phyloP scores from a whole-genome alignment of 53 echinoderm and acorn worm genomes.

The Patiria pectinifera region DNA sequence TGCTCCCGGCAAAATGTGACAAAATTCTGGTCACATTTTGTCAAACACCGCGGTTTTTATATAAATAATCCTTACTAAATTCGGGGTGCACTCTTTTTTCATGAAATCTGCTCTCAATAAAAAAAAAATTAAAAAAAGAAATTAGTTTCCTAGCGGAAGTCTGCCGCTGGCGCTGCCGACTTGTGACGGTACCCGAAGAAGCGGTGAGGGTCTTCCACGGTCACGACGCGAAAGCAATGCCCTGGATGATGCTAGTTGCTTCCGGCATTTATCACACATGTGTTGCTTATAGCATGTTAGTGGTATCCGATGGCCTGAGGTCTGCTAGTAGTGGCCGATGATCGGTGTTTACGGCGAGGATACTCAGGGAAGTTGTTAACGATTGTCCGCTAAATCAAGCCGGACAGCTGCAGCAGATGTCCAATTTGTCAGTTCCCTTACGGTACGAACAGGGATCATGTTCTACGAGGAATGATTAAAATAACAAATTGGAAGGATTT shows the following conservation, averaged over 20 bases:
- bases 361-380: background rate
- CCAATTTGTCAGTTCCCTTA: background rate
- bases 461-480: background rate
- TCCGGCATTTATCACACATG: background rate
- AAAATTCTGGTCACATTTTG: too few relatives aligned
- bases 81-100: background rate
- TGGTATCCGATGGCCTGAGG: background rate
- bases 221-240: background rate
- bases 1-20: too few relatives aligned
- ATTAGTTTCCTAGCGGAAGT: background rate
- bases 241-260: background rate
- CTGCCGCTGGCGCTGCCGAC: background rate
- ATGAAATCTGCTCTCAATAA: background rate
- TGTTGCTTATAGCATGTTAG: background rate
- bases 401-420: constrained; percentile 12
- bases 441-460: background rate
- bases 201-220: background rate
- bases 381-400: background rate
- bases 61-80: background rate
- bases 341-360: background rate
- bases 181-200: background rate
- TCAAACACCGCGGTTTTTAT: too few relatives aligned
- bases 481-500: background rate
- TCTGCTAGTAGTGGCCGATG: background rate
- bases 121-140: background rate